Conservation (phyloP, 2,797 vertebrate genomes). For the Fistularia commersonii region DNA sequence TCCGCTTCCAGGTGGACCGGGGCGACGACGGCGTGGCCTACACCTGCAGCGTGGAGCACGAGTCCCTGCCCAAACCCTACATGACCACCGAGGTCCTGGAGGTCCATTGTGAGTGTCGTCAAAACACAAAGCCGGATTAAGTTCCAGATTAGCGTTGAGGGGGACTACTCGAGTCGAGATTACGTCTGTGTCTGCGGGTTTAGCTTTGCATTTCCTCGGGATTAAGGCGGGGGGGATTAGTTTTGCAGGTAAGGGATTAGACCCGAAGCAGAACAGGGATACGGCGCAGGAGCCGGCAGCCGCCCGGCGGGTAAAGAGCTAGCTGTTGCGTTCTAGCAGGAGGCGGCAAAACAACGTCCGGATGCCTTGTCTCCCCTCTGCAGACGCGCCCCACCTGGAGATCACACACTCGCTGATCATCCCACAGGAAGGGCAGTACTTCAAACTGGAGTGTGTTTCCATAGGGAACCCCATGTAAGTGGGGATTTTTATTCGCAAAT, state of each 20-base stretch:
- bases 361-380: slow-evolving; percentile 13
- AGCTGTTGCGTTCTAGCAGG: slow-evolving; percentile 32
- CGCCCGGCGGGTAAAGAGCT: slow-evolving; percentile 44
- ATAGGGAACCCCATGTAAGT: slow-evolving; percentile 99
- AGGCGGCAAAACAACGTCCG: slow-evolving; percentile 9
- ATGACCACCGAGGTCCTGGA: slow-evolving; percentile 94
- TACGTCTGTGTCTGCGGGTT: slow-evolving; percentile 56
- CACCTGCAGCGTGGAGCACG: slow-evolving; percentile 94
- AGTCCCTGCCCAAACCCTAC: slow-evolving; percentile 88
- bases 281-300: slow-evolving; percentile 42
- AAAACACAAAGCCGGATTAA: slow-evolving; percentile 40
- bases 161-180: slow-evolving; percentile 56
- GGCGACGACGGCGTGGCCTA: slow-evolving; percentile 88
- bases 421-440: slow-evolving; percentile 95
- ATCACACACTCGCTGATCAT: slow-evolving; percentile 87
- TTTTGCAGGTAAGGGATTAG: slow-evolving; percentile 70
- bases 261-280: slow-evolving; percentile 48
- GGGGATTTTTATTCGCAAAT: background rate
- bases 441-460: slow-evolving; percentile 95
- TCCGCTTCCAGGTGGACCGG: slow-evolving; percentile 89
- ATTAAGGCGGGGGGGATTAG: slow-evolving; percentile 64
- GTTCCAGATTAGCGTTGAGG: slow-evolving; percentile 45
- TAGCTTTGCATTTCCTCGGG: slow-evolving; percentile 61
- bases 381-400: slow-evolving; percentile 93
- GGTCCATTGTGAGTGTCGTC: slow-evolving; percentile 93